Conservation (phyloP, 2,888 invertebrate genomes). For the Craniophora ligustri region DNA sequence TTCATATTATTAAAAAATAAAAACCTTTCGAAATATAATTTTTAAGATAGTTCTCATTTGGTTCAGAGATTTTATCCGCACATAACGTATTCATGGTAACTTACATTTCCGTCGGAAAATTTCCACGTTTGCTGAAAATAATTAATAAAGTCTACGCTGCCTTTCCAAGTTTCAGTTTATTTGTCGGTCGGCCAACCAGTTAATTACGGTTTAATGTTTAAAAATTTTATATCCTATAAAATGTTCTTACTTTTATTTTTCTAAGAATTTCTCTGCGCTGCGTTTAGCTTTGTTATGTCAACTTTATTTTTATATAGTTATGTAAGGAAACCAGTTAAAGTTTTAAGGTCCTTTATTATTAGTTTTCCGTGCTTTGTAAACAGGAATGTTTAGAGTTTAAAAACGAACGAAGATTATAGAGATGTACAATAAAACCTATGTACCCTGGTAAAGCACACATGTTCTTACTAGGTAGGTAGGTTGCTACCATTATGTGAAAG, state of each 20-base stretch:
- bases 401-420: too few species aligned
- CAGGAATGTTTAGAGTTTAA: too few species aligned
- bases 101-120: slow-evolving; percentile 52
- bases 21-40: slow-evolving; percentile 36
- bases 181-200: slow-evolving; percentile 53
- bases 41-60: slow-evolving; percentile 45
- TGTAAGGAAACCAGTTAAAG: slow-evolving; percentile 10
- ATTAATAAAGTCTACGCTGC: slow-evolving; percentile 58
- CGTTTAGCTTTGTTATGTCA: slow-evolving; percentile 22
- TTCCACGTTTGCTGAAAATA: slow-evolving; percentile 58
- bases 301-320: slow-evolving; percentile 25
- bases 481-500: too few species aligned
- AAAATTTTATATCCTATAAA: slow-evolving; percentile 44
- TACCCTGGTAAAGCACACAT: too few species aligned
- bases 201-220: slow-evolving; percentile 56
- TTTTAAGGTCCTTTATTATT: slow-evolving; percentile 5
- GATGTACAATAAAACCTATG: too few species aligned
- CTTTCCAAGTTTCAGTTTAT: slow-evolving; percentile 55
- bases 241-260: slow-evolving; percentile 39
- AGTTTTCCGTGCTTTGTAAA: slow-evolving; percentile 4
- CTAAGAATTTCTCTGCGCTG: slow-evolving; percentile 14
- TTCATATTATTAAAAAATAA: slow-evolving; percentile 1
- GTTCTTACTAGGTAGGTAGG: too few species aligned
- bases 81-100: slow-evolving; percentile 42
- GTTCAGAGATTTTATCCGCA: slow-evolving; percentile 37